Base-by-base conservation (phyloP, 2,797 vertebrate genomes). In the Phataginus tetradactyla region DNA sequence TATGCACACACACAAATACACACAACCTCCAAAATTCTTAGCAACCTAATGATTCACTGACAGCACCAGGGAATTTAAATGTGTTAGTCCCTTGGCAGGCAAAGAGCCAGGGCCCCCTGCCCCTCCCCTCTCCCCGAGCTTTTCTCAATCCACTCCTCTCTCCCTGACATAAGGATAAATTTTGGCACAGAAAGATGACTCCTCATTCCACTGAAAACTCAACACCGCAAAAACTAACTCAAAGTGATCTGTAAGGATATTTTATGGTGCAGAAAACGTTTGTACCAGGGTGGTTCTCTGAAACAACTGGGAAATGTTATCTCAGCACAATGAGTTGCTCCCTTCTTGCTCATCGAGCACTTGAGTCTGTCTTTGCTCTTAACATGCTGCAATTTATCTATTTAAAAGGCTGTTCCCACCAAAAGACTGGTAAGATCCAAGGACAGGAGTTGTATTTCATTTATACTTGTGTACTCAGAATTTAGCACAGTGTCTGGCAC, bases 181-280 rank as follows among this genome's bases (percentile, higher is more conserved):
- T 94, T 93, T 91, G 85, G 88, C 90, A 86, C 45, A 34, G 68
- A 93, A 90, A 88, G 74, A 91, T 5, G 17, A 45, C 83, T 91
- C 80, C 80, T 96, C 86, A 17, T 95, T 89, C 94, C 92, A 94
- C 4, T 78, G 55, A 94, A 95, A 96, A 78, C 71, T 93, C 49
- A 95, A 34, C 18, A 12, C 77, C 57, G 78, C 64, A 88, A 93
- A 93, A 96, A 94, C 59, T 92, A 95, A 95, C 64, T 91, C 96
- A 89, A 92, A 94, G 69, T 68, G 69, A 94, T 77, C 64, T 51
- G 59, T 39, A 63, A 21, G n/a, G 69, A 34, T 84, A 91, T 91
- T 96, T 92, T 79, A 96, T 77, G 49, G 78, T 85, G 90, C 55
- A 69, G 93, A 89, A 92, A 92, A 96, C 89, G 53, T 88, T 88